Evolutionary conservation across 2,113 vertebrate genomes (phyloP).

Genomic region (Barnardius zonarius): DNA sequence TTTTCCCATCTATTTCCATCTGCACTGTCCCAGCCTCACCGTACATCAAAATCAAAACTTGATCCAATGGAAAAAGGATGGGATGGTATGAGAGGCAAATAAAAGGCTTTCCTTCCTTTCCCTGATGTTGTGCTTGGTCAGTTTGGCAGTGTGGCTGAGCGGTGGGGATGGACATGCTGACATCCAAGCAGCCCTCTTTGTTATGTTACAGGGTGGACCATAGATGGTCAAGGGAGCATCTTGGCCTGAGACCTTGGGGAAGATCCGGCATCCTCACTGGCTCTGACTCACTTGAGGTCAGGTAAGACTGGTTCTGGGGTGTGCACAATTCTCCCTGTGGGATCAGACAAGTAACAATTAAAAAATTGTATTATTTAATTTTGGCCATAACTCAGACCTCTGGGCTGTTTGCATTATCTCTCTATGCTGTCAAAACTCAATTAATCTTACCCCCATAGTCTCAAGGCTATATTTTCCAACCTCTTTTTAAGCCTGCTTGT

Average conservation of each 20-base stretch:
- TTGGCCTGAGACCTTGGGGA: not conserved
- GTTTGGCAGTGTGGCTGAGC: fast-evolving
- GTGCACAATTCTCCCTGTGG: not conserved
- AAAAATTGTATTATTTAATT: not conserved
- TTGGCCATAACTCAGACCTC: not conserved
- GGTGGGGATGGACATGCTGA: not conserved
- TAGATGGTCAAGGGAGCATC: not conserved
- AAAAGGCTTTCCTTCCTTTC: not conserved
- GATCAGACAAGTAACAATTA: not conserved
- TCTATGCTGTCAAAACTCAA: not conserved
- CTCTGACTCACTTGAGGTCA: not conserved
- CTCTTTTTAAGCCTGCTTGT: not conserved
- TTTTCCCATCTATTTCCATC: not conserved
- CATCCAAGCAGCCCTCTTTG: fast-evolving
- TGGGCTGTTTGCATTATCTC: not conserved
- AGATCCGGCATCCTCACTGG: not conserved
- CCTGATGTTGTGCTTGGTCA: fast-evolving
- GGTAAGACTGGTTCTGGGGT: not conserved
- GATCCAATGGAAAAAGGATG: not conserved
- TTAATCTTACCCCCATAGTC: not conserved
- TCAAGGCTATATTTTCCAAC: conserved; percentile 6
- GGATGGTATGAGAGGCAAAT: not conserved
- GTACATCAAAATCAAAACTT: not conserved
- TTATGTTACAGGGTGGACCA: not conserved
- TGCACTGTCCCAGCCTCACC: fast-evolving